These are phyloP conservation scores for Prosopocoilus inquinatus DNA, from an alignment of 2,888 invertebrate genomes.

Conservation along the genomic window DNA sequence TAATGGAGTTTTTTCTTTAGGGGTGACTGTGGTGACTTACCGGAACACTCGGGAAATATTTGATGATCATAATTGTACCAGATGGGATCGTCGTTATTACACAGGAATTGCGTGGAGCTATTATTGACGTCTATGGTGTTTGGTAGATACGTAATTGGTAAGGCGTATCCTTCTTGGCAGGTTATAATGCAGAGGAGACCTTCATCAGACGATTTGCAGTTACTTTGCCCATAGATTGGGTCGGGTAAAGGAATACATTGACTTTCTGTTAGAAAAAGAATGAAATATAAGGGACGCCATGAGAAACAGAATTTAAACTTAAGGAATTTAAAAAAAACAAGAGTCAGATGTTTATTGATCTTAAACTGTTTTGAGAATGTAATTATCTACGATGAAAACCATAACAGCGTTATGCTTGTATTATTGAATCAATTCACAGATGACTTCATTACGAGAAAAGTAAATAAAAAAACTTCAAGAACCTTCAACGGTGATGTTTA, in stretches of 20 bases:
- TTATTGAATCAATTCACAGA: too few relatives aligned
- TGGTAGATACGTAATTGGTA: conserved; percentile 48
- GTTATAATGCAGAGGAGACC: conserved; percentile 54
- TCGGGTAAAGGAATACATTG: conserved; percentile 41
- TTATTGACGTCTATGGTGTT: conserved; percentile 27
- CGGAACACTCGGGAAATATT: conserved; percentile 57
- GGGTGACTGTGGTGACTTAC: conserved; percentile 25
- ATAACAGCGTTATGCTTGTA: too few relatives aligned
- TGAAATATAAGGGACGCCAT: background rate
- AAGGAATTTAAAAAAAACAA: too few relatives aligned
- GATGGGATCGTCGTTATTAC: conserved; percentile 44
- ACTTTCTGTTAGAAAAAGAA: conserved; percentile 32
- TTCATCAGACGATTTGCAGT: conserved; percentile 36
- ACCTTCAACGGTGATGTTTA: conserved; percentile 63
- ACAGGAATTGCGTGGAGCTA: conserved; percentile 36
- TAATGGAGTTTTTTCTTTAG: conserved; percentile 6
- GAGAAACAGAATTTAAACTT: background rate
- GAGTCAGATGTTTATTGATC: too few relatives aligned
- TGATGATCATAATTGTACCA: conserved; percentile 46
- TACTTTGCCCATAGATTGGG: conserved; percentile 42
- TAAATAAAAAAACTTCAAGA: conserved; percentile 15
- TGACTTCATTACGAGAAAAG: too few relatives aligned
- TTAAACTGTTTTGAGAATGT: too few relatives aligned
- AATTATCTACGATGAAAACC: too few relatives aligned
- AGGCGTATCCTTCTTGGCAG: conserved; percentile 62